Conservation (phyloP, 2,797 vertebrate species). For the Carcharodon carcharias region DNA sequence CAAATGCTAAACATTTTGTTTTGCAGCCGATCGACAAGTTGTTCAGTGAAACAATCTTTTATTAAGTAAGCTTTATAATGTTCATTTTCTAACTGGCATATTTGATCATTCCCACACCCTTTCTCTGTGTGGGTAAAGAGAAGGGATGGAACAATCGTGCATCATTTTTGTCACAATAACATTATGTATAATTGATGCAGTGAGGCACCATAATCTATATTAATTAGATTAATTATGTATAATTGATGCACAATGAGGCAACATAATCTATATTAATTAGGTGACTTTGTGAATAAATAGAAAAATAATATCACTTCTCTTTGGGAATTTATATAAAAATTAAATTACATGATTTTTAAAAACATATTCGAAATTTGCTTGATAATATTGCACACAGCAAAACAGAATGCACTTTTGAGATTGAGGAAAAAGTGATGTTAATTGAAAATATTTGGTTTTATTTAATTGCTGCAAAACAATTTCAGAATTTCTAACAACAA, state of each 20-base stretch:
- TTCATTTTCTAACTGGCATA: not conserved
- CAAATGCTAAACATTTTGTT: not conserved
- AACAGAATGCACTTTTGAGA: not conserved
- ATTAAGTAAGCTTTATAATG: not conserved
- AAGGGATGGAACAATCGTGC: not conserved
- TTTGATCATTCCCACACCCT: not conserved
- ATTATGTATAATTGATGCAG: not conserved
- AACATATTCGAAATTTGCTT: not conserved
- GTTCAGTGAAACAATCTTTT: not conserved
- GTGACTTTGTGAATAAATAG: not conserved
- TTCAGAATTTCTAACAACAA: constrained; percentile 34
- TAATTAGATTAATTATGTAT: not conserved
- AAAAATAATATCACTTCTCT: not conserved
- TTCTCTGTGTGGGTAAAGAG: not conserved
- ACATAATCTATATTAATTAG: not conserved
- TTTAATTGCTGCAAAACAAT: constrained; percentile 1
- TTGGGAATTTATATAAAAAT: not conserved
- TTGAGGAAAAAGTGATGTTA: not conserved
- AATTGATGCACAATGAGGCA: not conserved
- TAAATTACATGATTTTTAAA: not conserved
- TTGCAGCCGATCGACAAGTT: not conserved
- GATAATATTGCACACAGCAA: not conserved
- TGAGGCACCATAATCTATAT: not conserved
- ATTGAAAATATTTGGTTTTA: not conserved
- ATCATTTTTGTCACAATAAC: not conserved